phyloP scores from a whole-genome alignment of 2,113 vertebrate genomes.

The Menura novaehollandiae region DNA sequence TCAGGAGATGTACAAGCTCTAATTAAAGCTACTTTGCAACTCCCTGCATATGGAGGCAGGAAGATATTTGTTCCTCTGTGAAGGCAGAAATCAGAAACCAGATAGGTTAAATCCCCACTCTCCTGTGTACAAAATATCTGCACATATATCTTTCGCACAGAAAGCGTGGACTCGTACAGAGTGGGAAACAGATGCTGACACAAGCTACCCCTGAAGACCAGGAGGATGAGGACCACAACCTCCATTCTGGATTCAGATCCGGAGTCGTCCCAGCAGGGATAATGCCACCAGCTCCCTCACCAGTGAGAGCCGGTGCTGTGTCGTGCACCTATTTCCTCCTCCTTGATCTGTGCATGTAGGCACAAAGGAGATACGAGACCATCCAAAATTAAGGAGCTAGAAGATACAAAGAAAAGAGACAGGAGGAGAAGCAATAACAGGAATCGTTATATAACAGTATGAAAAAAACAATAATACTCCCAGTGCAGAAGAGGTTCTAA shows the following conservation, averaged over 20 bases:
- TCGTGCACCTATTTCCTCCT: neutral
- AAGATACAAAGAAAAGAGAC: constrained; percentile 15
- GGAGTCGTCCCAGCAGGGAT: neutral
- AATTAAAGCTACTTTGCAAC: neutral
- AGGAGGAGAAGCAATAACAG: constrained; percentile 32
- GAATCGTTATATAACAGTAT: constrained; percentile 41
- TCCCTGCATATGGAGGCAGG: neutral
- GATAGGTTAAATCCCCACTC: neutral
- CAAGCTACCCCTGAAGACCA: neutral
- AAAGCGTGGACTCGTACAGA: neutral
- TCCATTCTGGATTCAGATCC: neutral
- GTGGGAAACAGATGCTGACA: neutral
- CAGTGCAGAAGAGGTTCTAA: neutral
- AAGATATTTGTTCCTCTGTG: neutral
- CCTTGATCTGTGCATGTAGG: neutral
- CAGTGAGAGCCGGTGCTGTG: rapidly evolving
- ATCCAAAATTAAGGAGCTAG: constrained; percentile 23
- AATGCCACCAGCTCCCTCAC: neutral
- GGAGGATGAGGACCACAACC: neutral
- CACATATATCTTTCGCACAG: rapidly evolving
- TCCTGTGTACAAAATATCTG: neutral
- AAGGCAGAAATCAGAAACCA: neutral
- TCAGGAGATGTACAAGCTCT: neutral
- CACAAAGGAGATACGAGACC: neutral
- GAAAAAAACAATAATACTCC: neutral